Base-by-base conservation (phyloP, 2,113 vertebrate species). In the Pampusana beccarii region DNA sequence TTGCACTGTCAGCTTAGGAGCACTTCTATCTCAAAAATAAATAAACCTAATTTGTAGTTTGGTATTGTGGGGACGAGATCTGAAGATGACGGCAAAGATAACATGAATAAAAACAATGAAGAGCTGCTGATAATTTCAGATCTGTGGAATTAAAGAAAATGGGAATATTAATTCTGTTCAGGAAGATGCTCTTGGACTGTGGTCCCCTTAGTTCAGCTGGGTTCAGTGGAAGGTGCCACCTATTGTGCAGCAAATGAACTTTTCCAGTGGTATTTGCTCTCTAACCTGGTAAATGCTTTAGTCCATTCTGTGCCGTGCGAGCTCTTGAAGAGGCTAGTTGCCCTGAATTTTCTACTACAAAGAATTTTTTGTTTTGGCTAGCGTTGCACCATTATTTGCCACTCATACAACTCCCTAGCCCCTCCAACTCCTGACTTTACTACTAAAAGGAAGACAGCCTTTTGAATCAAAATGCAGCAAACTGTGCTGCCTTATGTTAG, bases 21-120 rank as follows among this genome's bases (percentile, higher is more conserved):
- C 33, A 78, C 36, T 75, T 54, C 36, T 69, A 15, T 57, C 65
- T 92, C 80, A 88, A 88, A 97, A 75, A 73, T 13, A 42, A 60
- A 50, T 54, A 66, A 70, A 70, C 13, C 4, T 67, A 38, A 33
- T 62, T 60, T 64, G 53, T 65, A 34, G 6, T 56, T 75, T 0
- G 0, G 36, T 75, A 38, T 84, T 91, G 51, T 23, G 46, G 48
- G 64, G 67, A 89, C 86, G 44, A 83, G 51, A 71, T 93, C 75
- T 83, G 74, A 91, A 97, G 88, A 79, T 89, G 28, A 64, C 13
- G 66, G 34, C 31, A 72, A 82, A 60, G 33, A 16, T 38, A 69
- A 65, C 58, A 84, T 21, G 51, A 89, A 92, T 74, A 89, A 84
- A 95, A 91, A 78, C 54, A 57, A 64, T 9, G 16, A 88, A 65